phyloP scores from a whole-genome alignment of 2,888 invertebrate genomes.

The Mesorhabditis belari region DNA sequence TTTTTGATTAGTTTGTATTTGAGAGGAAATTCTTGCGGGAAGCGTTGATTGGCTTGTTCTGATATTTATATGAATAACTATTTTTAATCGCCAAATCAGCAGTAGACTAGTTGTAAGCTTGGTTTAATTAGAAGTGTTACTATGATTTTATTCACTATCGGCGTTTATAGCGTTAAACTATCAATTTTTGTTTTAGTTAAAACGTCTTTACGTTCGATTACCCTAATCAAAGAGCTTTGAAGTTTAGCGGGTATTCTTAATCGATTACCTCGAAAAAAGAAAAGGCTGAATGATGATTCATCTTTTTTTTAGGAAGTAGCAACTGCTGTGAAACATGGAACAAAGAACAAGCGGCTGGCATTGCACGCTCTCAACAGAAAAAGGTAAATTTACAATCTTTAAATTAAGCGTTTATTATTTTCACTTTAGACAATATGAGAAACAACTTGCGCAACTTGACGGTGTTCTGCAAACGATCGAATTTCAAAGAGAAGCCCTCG shows the following conservation, averaged over 20 bases:
- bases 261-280: too few relatives aligned
- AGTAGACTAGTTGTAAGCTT: too few relatives aligned
- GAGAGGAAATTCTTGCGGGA: too few relatives aligned
- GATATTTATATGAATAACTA: neutral
- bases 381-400: slow-evolving; percentile 77
- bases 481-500: slow-evolving; percentile 75
- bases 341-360: slow-evolving; percentile 88
- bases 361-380: slow-evolving; percentile 77
- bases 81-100: too few relatives aligned
- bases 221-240: neutral
- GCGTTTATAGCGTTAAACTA: too few relatives aligned
- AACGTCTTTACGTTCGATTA: neutral
- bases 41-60: neutral
- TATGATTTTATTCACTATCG: too few relatives aligned
- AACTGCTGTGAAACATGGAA: slow-evolving; percentile 82
- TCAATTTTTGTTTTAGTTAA: neutral
- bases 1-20: neutral
- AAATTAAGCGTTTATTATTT: slow-evolving; percentile 50
- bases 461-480: slow-evolving; percentile 59
- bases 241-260: neutral
- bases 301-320: slow-evolving; percentile 67
- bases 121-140: too few relatives aligned
- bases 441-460: slow-evolving; percentile 92
- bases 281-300: neutral
- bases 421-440: slow-evolving; percentile 70